Percentiles rank a stretch among this genome's conserved stretches.
Conservation (phyloP, 2,797 vertebrate species). For the Ammospiza maritima region DNA sequence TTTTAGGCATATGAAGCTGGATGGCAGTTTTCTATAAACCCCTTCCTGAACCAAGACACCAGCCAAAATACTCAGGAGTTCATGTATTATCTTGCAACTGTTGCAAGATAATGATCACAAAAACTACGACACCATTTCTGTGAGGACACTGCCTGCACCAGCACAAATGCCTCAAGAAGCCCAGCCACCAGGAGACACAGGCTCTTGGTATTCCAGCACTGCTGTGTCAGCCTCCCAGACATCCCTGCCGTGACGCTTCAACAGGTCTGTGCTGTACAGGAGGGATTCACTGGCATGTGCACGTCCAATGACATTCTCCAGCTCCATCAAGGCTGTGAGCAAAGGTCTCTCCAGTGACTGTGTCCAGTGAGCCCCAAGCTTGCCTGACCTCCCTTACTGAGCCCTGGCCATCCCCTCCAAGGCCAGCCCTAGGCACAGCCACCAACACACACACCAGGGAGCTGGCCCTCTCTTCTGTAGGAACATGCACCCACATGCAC, state of each 20-base stretch:
- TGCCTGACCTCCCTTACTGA: background rate
- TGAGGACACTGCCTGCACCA: background rate
- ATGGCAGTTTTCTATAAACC: background rate
- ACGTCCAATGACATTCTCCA: background rate
- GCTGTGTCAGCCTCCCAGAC: background rate
- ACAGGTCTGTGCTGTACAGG: background rate
- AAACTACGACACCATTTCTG: background rate
- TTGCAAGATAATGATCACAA: background rate
- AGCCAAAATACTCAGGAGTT: background rate
- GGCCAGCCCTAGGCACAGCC: background rate
- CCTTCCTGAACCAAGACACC: background rate
- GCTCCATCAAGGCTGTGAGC: background rate
- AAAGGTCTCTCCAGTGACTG: fast-evolving
- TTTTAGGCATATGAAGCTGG: background rate
- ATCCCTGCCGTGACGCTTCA: background rate
- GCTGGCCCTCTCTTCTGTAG: background rate
- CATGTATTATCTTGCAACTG: background rate
- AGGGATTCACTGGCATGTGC: background rate
- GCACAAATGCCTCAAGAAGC: background rate
- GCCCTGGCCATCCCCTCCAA: background rate
- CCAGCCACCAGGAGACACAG: background rate
- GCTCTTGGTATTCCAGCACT: fast-evolving
- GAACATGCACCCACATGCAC: background rate
- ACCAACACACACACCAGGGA: background rate
- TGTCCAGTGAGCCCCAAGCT: background rate